Percentiles rank a stretch among this genome's conserved stretches.
Evolutionary conservation across 2,797 vertebrate species (phyloP).

Genomic region (Distichodus sexfasciatus): DNA sequence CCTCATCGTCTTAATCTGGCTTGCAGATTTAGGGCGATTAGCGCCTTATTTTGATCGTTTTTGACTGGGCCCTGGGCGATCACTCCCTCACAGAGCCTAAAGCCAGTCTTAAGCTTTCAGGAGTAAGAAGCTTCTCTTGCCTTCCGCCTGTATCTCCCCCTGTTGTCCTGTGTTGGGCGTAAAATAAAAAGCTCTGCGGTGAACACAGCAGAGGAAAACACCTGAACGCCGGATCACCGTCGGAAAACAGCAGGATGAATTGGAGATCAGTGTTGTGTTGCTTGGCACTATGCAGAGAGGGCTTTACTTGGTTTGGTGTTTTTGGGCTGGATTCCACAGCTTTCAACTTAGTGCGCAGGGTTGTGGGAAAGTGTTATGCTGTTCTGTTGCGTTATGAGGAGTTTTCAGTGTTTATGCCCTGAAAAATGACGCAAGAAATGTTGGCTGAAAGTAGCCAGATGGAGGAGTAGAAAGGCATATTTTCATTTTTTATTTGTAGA

Average conservation of each 20-base stretch:
- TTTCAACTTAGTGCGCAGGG: background rate
- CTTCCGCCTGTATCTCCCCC: slow-evolving; percentile 1
- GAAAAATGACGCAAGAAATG: too few species aligned
- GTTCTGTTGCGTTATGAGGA: background rate
- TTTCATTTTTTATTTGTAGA: too few species aligned
- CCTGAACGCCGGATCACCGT: background rate
- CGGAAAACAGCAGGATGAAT: background rate
- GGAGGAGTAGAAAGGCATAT: too few species aligned
- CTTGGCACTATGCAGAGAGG: background rate
- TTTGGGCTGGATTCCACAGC: slow-evolving; percentile 6
- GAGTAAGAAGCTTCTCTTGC: background rate
- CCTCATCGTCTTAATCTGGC: slow-evolving; percentile 62
- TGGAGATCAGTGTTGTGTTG: slow-evolving; percentile 2
- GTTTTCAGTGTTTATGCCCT: too few species aligned
- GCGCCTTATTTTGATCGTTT: slow-evolving; percentile 70
- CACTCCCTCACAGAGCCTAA: slow-evolving; percentile 62
- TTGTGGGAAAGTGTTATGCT: background rate
- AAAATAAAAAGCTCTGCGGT: slow-evolving; percentile 6
- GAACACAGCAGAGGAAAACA: background rate
- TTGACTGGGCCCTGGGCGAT: slow-evolving; percentile 64
- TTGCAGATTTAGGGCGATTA: slow-evolving; percentile 74
- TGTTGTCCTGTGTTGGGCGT: slow-evolving; percentile 5
- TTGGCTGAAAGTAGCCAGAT: too few species aligned
- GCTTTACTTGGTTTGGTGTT: background rate
- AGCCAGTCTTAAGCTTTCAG: slow-evolving; percentile 67